phyloP scores from a whole-genome alignment of 2,888 invertebrate genomes.

The Ischnura elegans region DNA sequence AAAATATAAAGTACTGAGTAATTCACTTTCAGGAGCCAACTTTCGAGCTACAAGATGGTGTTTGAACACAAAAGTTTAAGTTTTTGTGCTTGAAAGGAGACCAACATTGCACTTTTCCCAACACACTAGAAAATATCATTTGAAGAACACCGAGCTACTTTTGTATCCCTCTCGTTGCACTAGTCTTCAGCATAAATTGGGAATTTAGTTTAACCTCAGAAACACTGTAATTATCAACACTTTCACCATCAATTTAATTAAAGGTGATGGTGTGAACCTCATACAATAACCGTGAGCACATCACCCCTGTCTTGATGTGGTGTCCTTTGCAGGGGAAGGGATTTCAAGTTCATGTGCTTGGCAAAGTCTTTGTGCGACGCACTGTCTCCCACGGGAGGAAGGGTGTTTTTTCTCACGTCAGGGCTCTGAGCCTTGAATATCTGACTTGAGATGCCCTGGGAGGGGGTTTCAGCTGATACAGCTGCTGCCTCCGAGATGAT shows the following conservation, averaged over 20 bases:
- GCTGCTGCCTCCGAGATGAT: constrained; percentile 80
- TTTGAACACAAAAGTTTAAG: constrained; percentile 32
- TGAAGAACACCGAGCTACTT: constrained; percentile 41
- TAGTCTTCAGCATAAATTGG: constrained; percentile 62
- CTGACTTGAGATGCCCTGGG: constrained; percentile 77
- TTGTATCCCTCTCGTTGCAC: neutral
- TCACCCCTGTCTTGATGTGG: constrained; percentile 75
- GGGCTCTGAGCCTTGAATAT: constrained; percentile 92
- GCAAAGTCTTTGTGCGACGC: constrained; percentile 86
- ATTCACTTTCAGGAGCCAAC: constrained; percentile 11
- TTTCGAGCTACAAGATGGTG: constrained; percentile 41
- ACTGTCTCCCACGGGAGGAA: constrained; percentile 80
- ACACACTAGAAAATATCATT: constrained; percentile 44
- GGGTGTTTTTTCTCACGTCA: constrained; percentile 90
- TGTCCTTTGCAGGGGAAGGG: constrained; percentile 72
- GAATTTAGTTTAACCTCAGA: constrained; percentile 63
- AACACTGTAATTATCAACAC: constrained; percentile 28
- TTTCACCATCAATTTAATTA: neutral
- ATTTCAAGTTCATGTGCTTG: constrained; percentile 83
- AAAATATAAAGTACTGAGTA: constrained; percentile 51
- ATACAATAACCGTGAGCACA: constrained; percentile 82
- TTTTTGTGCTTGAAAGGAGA: constrained; percentile 29
- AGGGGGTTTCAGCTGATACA: constrained; percentile 77
- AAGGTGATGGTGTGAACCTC: constrained; percentile 70
- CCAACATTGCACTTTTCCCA: constrained; percentile 67